Conservation (phyloP, 2,888 invertebrate species). For the Ptychoptera contaminata region DNA sequence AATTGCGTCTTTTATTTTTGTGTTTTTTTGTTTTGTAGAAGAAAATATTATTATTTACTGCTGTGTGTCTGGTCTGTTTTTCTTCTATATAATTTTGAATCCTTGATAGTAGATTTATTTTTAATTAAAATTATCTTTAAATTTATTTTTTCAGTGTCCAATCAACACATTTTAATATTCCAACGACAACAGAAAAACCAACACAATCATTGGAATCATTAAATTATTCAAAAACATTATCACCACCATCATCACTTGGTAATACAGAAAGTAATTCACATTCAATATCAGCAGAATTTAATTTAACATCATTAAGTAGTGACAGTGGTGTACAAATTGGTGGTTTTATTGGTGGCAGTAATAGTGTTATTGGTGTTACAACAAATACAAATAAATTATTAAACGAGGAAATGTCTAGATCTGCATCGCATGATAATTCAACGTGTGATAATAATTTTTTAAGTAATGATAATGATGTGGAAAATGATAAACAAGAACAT, state of each 20-base stretch:
- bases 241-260: slow-evolving; percentile 15
- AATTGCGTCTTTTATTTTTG: too few relatives aligned
- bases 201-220: slow-evolving; percentile 21
- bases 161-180: slow-evolving; percentile 10
- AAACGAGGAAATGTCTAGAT: too few relatives aligned
- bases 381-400: background rate
- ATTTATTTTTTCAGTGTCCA: slow-evolving; percentile 26
- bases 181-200: slow-evolving; percentile 24
- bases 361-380: slow-evolving; percentile 19
- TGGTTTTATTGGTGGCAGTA: slow-evolving; percentile 8
- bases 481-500: slow-evolving; percentile 1
- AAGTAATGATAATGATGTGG: background rate
- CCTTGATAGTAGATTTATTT: too few relatives aligned
- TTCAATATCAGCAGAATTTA: slow-evolving; percentile 11
- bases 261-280: slow-evolving; percentile 8
- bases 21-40: too few relatives aligned
- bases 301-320: slow-evolving; percentile 15
- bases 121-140: too few relatives aligned
- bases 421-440: too few relatives aligned
- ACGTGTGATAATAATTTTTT: too few relatives aligned
- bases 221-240: slow-evolving; percentile 13
- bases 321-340: slow-evolving; percentile 16
- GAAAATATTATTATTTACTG: too few relatives aligned
- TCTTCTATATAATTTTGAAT: too few relatives aligned
- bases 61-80: too few relatives aligned